These are phyloP conservation scores for Amorpha juglandis DNA, from an alignment of 2,888 invertebrate genomes.

Conservation along the genomic window DNA sequence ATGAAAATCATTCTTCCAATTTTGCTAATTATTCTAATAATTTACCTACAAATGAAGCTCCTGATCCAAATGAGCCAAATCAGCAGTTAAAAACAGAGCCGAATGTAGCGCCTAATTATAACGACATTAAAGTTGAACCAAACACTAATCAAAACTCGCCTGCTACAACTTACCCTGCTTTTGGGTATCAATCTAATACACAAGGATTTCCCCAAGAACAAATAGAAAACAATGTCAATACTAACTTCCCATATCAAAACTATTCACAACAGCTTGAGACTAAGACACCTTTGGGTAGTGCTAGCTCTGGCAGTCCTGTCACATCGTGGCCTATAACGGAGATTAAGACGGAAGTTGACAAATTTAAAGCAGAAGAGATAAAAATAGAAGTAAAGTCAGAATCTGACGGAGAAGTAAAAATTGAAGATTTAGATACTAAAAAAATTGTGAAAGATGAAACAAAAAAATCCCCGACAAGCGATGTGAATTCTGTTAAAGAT, in stretches of 20 bases:
- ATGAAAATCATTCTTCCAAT: slow-evolving; percentile 58
- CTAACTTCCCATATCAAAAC: slow-evolving; percentile 60
- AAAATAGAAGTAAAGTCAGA: slow-evolving; percentile 79
- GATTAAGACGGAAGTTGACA: slow-evolving; percentile 74
- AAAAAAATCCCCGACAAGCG: slow-evolving; percentile 49
- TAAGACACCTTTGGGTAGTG: slow-evolving; percentile 71
- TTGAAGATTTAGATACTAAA: slow-evolving; percentile 79
- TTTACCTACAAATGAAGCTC: slow-evolving; percentile 50
- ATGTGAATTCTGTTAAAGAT: slow-evolving; percentile 45
- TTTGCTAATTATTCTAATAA: slow-evolving; percentile 65
- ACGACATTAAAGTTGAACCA: slow-evolving; percentile 58
- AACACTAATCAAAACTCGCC: slow-evolving; percentile 49
- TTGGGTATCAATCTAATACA: slow-evolving; percentile 60
- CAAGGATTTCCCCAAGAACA: slow-evolving; percentile 55
- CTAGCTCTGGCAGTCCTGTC: slow-evolving; percentile 69
- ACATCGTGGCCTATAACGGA: slow-evolving; percentile 76
- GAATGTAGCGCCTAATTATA: slow-evolving; percentile 43
- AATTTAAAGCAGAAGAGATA: slow-evolving; percentile 70
- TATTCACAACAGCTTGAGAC: slow-evolving; percentile 68
- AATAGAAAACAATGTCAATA: slow-evolving; percentile 50
- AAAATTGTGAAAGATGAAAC: slow-evolving; percentile 73
- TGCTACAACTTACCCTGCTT: slow-evolving; percentile 52
- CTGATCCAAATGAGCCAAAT: slow-evolving; percentile 43
- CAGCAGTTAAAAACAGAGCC: slow-evolving; percentile 54
- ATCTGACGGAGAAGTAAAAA: slow-evolving; percentile 81